A percentile compares a stretch with the other conserved stretches of the same genome.
phyloP scores from a whole-genome alignment of 2,113 vertebrate genomes.

The Cavia aperea region DNA sequence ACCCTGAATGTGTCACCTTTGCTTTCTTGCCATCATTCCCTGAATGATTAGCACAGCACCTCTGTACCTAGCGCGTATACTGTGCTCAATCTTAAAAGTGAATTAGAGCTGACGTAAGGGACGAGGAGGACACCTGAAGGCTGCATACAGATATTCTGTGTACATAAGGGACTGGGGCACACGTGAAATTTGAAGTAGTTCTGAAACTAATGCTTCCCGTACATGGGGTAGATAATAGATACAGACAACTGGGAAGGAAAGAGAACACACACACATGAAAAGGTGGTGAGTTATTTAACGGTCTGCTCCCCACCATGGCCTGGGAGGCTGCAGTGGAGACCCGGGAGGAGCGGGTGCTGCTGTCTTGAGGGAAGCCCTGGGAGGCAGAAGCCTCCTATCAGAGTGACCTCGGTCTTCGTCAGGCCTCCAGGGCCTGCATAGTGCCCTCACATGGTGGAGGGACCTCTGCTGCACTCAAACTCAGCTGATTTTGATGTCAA shows the following conservation, averaged over 20 bases:
- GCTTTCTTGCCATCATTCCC: background rate
- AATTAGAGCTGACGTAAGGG: background rate
- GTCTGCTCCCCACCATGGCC: rapidly evolving
- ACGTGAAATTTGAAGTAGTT: background rate
- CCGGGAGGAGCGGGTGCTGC: background rate
- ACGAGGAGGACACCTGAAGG: too few relatives aligned
- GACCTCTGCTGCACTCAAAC: background rate
- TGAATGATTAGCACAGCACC: background rate
- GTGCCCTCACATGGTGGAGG: background rate
- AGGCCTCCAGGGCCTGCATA: rapidly evolving
- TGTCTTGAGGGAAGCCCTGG: rapidly evolving
- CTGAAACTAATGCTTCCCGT: background rate
- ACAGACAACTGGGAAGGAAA: background rate
- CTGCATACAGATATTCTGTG: too few relatives aligned
- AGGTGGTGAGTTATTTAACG: too few relatives aligned
- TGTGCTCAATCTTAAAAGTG: background rate
- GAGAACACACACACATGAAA: too few relatives aligned
- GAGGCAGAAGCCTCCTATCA: background rate
- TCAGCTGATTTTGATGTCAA: background rate
- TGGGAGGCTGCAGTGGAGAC: background rate
- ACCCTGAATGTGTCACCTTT: background rate
- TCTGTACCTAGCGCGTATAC: background rate
- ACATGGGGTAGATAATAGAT: background rate
- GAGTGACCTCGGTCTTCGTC: background rate
- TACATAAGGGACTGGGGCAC: background rate